These are phyloP conservation scores for Neoarius graeffei DNA, from an alignment of 2,113 vertebrate genomes.

Conservation along the genomic window DNA sequence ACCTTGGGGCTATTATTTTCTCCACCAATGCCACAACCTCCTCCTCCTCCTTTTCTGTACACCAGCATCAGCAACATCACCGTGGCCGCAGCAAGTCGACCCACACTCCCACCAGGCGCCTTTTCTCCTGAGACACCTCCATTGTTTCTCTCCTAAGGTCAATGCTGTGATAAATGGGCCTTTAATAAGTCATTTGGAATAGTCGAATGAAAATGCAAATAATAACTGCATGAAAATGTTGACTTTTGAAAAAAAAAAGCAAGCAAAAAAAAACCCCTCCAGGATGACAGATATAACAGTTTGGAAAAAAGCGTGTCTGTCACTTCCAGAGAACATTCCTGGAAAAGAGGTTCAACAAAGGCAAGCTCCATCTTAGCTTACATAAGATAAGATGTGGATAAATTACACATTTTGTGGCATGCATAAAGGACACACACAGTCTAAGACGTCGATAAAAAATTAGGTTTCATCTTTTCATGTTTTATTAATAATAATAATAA, in stretches of 20 bases:
- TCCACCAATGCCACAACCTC: constrained; percentile 27
- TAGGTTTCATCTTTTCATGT: background rate
- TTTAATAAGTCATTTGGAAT: constrained; percentile 16
- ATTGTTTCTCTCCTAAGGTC: background rate
- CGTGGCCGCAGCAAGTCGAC: background rate
- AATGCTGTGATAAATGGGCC: background rate
- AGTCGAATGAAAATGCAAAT: constrained; percentile 13
- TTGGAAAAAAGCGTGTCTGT: background rate
- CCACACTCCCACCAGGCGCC: background rate
- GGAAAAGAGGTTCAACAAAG: background rate
- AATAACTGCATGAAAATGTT: background rate
- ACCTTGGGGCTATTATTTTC: constrained; percentile 77
- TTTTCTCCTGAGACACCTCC: constrained; percentile 3
- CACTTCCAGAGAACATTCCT: background rate
- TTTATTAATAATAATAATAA: too few relatives aligned
- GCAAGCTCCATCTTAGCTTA: background rate
- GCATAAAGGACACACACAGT: background rate
- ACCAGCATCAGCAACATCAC: constrained; percentile 20
- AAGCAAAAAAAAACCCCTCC: background rate
- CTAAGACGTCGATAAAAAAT: background rate
- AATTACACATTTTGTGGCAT: background rate
- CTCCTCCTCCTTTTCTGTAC: constrained; percentile 19
- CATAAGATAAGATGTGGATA: background rate
- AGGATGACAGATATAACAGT: background rate
- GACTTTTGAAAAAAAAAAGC: background rate